Base-by-base conservation (phyloP, 37 sponge, comb jelly and placozoan genomes). In the Hexactinellida sp. region DNA sequence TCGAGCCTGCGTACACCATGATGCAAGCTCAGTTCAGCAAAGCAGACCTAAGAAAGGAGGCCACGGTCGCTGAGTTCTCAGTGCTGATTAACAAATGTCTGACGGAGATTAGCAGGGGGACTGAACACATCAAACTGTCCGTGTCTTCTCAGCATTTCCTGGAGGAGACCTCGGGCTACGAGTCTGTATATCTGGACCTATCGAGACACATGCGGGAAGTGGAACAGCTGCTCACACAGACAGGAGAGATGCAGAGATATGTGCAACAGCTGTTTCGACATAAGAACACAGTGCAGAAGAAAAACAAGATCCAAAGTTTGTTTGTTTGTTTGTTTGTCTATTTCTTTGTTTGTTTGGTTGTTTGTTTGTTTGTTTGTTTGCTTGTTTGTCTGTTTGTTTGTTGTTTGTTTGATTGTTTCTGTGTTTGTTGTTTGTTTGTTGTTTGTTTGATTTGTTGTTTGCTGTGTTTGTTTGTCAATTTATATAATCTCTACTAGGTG, bases 81-180 rank as follows among this genome's bases (percentile, higher is more conserved):
- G 76, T 21, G 5, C 34, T 63, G 5, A 63, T 63, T n/a, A 23
- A n/a, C 76, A 63, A 10, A 10, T 63, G 28, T 63, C 34, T 63
- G 5, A 28, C 21, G 3, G 76, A 63, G 25, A 63, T n/a, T n/a
- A 25, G 76, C 34, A 28, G 25, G 30, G 76, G 13, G 5, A 63
- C 21, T 3, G 76, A 63, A 7, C 32, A 63, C 3, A 1, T 63
- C 3, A 63, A 63, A 63, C 34, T 63, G 76, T 63, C 34, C 34
- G 76, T 63, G 5, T 63, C 76, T 63, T 63, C 76, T 63, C 76
- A n/a, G 34, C 76, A n/a, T 23, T 63, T 63, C 76, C 34, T 63
- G 13, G 76, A 63, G 76, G 76, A 63, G 76, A 25, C 76, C 25
- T 63, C 76, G 13, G 76, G 76, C 76, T 63, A 63, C 34, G 76